Conservation (phyloP, 1,140 invertebrate genomes). For the Delia radicum region DNA sequence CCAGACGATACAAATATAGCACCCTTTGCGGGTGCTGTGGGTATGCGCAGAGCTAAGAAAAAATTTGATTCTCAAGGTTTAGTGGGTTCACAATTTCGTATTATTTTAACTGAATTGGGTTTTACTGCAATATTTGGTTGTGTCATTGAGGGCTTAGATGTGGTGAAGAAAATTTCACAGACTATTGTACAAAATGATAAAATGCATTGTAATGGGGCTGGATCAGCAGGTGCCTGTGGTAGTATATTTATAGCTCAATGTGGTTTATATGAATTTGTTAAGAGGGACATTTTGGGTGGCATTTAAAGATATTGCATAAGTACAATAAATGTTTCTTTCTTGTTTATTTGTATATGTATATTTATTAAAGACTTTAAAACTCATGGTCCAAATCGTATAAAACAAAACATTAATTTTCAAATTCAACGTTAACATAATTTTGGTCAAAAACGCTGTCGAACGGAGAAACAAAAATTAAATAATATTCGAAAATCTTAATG, state of each 20-base stretch:
- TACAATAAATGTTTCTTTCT: too few species aligned
- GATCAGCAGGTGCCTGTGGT: not conserved
- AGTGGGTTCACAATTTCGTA: constrained; percentile 82
- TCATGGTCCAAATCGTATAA: not conserved
- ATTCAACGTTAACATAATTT: not conserved
- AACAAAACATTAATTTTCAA: not conserved
- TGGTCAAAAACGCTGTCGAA: not conserved
- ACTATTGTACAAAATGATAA: constrained; percentile 54
- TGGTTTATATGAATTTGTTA: constrained; percentile 4
- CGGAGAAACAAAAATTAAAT: too few species aligned
- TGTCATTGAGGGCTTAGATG: constrained; percentile 77
- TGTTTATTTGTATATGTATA: not conserved
- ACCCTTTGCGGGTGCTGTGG: constrained; percentile 74
- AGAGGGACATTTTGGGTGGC: not conserved
- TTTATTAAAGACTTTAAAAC: not conserved
- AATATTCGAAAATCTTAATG: too few species aligned
- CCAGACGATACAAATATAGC: constrained; percentile 78
- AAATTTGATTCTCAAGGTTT: constrained; percentile 76
- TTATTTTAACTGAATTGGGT: constrained; percentile 78
- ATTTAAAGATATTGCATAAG: not conserved
- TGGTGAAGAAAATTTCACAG: constrained; percentile 77
- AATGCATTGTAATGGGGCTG: not conserved
- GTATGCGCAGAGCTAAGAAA: constrained; percentile 80
- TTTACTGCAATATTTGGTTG: constrained; percentile 83
- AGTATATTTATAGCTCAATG: not conserved